Evolutionary conservation across 2,797 vertebrate genomes (phyloP).

Genomic region (Podarcis siculus): DNA sequence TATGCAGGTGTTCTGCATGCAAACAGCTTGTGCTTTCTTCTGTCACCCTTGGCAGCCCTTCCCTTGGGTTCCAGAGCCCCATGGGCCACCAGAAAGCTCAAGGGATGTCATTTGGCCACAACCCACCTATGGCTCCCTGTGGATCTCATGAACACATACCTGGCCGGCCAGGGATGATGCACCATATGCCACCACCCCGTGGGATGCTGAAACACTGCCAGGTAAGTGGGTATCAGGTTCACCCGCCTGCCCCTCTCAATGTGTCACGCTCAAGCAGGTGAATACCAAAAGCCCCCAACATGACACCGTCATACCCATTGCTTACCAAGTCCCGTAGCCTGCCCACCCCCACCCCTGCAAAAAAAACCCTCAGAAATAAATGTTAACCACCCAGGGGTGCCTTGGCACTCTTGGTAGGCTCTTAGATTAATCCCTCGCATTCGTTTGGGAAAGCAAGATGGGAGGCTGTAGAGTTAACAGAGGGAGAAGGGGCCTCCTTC

Average conservation of each 20-base stretch:
- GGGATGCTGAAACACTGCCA: slow-evolving; percentile 87
- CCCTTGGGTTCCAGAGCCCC: slow-evolving; percentile 87
- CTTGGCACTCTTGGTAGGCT: not conserved
- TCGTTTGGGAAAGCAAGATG: not conserved
- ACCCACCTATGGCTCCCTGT: slow-evolving; percentile 56
- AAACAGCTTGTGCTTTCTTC: not conserved
- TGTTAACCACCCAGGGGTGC: not conserved
- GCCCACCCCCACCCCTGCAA: no score
- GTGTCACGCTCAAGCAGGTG: not conserved
- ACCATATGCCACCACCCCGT: slow-evolving; percentile 64
- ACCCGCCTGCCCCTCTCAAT: not conserved
- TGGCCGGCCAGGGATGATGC: slow-evolving; percentile 65
- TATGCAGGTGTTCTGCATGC: not conserved
- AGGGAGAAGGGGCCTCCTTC: not conserved
- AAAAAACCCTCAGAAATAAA: not conserved
- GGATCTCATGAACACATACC: slow-evolving; percentile 72
- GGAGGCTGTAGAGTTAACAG: not conserved
- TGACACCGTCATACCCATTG: not conserved
- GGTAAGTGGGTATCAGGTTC: slow-evolving; percentile 57
- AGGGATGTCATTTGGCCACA: slow-evolving; percentile 80
- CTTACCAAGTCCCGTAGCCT: not conserved
- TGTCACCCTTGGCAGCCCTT: slow-evolving; percentile 76
- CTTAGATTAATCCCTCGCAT: not conserved
- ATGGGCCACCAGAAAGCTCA: slow-evolving; percentile 88
- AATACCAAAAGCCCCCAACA: not conserved